Base-by-base conservation (phyloP, 2,113 vertebrate species). In the Erythrocercus mccallii region DNA sequence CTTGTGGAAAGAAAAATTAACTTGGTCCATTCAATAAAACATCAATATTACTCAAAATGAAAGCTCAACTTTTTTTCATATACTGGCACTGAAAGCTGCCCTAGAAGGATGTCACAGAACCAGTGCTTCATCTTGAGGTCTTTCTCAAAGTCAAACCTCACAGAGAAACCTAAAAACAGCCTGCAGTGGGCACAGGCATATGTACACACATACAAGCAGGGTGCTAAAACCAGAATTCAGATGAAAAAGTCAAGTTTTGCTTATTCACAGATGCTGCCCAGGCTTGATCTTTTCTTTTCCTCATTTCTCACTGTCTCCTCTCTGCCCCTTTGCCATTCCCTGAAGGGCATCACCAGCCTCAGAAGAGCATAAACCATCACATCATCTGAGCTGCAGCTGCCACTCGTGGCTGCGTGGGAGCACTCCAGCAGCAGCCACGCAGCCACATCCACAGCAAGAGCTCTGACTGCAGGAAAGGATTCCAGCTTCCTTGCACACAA, bases 341-440 rank as follows among this genome's bases (percentile, higher is more conserved):
- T 37, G 70, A 47, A 68, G 53, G 62, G 24, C 82, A 40, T 40
- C 17, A 9, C 7, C 37, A 51, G 62, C 51, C 66, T 50, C 47
- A 7, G 9, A 61, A 14, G 0, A 71, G 57, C 11, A 2, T 1
- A 48, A 80, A 48, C 62, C 28, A 7, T 40, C 17, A 0, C 37
- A 71, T 56, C 56, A 60, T 3, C 45, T 23, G 58, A 79, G 79
- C 71, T 20, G 30, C 88, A 94, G 83, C 86, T 83, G 76, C 74
- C 44, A 11, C 66, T 90, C 11, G 5, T 47, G 65, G 61, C 81
- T 45, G 44, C 2, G 1, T 22, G n/a, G 50, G 47, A 44, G 56
- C 42, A 35, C 58, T 66, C 80, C 86, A 71, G 81, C 38, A 40
- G 77, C 8, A 88, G 83, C 60, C 4, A 18, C 0, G 2, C 23